Conservation (phyloP, 2,113 vertebrate genomes). For the Phainopepla nitens region DNA sequence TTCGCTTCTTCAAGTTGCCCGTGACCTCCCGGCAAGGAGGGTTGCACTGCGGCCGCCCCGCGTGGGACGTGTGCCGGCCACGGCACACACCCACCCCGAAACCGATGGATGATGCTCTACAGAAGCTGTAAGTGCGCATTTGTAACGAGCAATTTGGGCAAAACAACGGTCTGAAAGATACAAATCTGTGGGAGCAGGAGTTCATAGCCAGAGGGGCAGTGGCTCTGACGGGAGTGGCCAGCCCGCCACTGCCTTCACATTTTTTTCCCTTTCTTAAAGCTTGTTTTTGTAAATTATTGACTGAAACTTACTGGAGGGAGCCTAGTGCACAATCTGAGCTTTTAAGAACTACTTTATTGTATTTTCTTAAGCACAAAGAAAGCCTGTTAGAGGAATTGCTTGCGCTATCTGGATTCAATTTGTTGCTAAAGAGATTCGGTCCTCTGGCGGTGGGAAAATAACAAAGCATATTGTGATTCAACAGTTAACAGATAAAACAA, state of each 20-base stretch:
- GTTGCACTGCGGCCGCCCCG: neutral
- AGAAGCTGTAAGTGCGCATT: conserved; percentile 29
- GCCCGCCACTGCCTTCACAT: neutral
- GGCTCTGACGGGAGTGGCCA: neutral
- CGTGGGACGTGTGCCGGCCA: neutral
- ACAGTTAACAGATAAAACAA: neutral
- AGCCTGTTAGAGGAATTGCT: neutral
- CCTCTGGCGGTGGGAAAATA: neutral
- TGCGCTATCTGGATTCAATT: neutral
- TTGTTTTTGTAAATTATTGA: neutral
- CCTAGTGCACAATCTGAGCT: neutral
- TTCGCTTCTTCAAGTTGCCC: neutral
- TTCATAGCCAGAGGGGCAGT: neutral
- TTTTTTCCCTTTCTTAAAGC: neutral
- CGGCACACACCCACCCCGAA: neutral
- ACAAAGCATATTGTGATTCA: neutral
- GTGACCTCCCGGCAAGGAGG: conserved; percentile 14
- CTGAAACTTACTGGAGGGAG: neutral
- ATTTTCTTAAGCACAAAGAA: neutral
- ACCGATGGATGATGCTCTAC: conserved; percentile 45
- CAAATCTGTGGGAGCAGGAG: neutral
- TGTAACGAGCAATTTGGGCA: neutral
- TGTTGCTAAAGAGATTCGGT: neutral
- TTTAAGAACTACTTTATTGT: neutral
- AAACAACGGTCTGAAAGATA: neutral